Conservation (phyloP, 2,113 vertebrate species). For the Struthidea cinerea region DNA sequence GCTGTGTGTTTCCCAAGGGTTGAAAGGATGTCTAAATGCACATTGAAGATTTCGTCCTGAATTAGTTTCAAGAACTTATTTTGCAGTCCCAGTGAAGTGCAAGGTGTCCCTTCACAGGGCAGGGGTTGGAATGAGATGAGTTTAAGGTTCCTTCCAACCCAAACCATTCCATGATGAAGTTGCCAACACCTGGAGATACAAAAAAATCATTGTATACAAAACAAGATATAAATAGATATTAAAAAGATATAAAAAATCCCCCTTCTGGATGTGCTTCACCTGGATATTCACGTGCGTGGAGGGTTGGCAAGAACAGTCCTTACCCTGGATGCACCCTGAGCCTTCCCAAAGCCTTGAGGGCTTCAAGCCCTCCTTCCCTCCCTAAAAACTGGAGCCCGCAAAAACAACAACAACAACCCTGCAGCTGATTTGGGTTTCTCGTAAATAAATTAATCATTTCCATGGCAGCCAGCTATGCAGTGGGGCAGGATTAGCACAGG, state of each 20-base stretch:
- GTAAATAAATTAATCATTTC: not conserved
- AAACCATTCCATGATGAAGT: not conserved
- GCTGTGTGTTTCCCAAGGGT: not conserved
- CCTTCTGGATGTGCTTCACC: not conserved
- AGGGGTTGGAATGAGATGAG: not conserved
- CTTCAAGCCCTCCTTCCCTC: not conserved
- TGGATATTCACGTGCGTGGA: not conserved
- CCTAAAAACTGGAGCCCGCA: not conserved
- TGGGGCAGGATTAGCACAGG: not conserved
- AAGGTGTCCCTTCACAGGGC: not conserved
- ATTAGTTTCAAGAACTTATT: not conserved
- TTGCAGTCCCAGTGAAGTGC: not conserved
- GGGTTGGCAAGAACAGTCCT: not conserved
- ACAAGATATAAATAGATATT: not conserved
- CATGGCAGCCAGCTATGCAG: not conserved
- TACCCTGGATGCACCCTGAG: not conserved
- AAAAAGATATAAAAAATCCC: not conserved
- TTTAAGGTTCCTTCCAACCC: not conserved
- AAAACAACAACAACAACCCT: not conserved
- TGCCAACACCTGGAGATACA: not conserved
- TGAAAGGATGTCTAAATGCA: not conserved
- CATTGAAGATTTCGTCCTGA: not conserved
- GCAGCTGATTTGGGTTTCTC: not conserved
- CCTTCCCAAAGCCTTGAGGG: not conserved
- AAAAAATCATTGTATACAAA: not conserved